Evolutionary conservation across 2,797 vertebrate species (phyloP).

Genomic region (Ispidina picta): DNA sequence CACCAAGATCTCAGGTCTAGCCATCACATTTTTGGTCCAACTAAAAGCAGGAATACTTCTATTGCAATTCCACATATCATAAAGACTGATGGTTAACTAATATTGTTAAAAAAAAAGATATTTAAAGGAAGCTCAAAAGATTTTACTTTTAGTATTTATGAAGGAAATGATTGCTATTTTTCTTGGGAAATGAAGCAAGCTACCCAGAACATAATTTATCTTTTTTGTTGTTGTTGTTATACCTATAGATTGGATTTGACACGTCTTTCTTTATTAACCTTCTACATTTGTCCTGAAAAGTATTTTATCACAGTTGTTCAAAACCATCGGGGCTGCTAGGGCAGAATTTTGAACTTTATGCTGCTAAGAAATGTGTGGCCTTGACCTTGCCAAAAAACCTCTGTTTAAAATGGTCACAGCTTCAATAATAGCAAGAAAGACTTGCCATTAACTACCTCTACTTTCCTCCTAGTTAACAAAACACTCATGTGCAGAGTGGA

Average conservation of each 20-base stretch:
- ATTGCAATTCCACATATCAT: slow-evolving; percentile 29
- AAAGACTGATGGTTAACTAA: slow-evolving; percentile 55
- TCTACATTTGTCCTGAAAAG: slow-evolving; percentile 56
- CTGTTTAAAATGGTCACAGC: slow-evolving; percentile 69
- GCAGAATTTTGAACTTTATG: slow-evolving; percentile 53
- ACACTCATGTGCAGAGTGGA: slow-evolving; percentile 48
- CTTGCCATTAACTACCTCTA: slow-evolving; percentile 62
- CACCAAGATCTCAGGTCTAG: not conserved
- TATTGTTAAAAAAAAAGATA: slow-evolving; percentile 20
- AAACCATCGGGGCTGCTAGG: slow-evolving; percentile 36
- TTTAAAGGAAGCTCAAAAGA: slow-evolving; percentile 4
- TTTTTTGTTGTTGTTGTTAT: slow-evolving; percentile 29
- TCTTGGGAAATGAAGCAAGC: slow-evolving; percentile 35
- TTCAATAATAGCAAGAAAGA: slow-evolving; percentile 67
- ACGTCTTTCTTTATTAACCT: slow-evolving; percentile 56
- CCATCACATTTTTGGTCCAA: not conserved
- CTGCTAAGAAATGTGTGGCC: slow-evolving; percentile 55
- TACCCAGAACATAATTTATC: slow-evolving; percentile 37
- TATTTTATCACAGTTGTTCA: not conserved
- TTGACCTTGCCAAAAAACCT: slow-evolving; percentile 53
- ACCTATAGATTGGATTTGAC: slow-evolving; percentile 45
- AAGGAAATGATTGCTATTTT: slow-evolving; percentile 32
- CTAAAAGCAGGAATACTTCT: not conserved
- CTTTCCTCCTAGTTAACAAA: slow-evolving; percentile 65
- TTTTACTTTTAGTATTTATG: slow-evolving; percentile 50